These are phyloP conservation scores for Agriopis marginaria DNA, from an alignment of 2,888 invertebrate species.

Conservation along the genomic window DNA sequence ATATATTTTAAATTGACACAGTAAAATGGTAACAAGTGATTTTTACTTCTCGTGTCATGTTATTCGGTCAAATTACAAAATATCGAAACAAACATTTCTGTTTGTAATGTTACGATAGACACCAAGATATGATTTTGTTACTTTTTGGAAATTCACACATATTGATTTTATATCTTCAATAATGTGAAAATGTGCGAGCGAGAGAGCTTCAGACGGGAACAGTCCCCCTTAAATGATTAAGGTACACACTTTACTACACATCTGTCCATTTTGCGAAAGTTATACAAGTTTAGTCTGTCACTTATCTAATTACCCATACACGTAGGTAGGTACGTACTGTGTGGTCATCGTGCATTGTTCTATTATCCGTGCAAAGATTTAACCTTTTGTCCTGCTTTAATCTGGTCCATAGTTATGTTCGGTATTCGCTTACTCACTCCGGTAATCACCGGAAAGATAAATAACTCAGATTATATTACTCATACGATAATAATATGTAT, in stretches of 20 bases:
- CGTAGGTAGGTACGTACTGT: not conserved
- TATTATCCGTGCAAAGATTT: slow-evolving; percentile 16
- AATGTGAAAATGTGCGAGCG: too few species aligned
- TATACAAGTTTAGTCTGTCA: slow-evolving; percentile 4
- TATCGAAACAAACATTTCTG: too few species aligned
- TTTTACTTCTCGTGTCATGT: too few species aligned
- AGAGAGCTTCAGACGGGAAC: too few species aligned
- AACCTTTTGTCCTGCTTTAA: slow-evolving; percentile 15
- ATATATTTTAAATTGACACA: too few species aligned
- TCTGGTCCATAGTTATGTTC: slow-evolving; percentile 12
- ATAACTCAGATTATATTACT: slow-evolving; percentile 11
- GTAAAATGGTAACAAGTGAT: too few species aligned
- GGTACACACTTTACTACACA: not conserved
- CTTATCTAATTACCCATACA: not conserved
- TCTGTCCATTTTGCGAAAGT: not conserved
- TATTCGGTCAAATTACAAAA: too few species aligned
- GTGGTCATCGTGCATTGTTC: slow-evolving; percentile 15
- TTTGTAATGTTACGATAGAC: too few species aligned
- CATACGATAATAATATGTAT: not conserved
- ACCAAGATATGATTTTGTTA: too few species aligned
- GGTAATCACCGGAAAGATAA: slow-evolving; percentile 18
- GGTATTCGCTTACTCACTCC: slow-evolving; percentile 22
- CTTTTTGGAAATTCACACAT: too few species aligned
- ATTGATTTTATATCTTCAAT: too few species aligned
- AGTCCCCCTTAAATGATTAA: too few species aligned